phyloP scores from a whole-genome alignment of 2,113 vertebrate genomes.

The Coturnix japonica region DNA sequence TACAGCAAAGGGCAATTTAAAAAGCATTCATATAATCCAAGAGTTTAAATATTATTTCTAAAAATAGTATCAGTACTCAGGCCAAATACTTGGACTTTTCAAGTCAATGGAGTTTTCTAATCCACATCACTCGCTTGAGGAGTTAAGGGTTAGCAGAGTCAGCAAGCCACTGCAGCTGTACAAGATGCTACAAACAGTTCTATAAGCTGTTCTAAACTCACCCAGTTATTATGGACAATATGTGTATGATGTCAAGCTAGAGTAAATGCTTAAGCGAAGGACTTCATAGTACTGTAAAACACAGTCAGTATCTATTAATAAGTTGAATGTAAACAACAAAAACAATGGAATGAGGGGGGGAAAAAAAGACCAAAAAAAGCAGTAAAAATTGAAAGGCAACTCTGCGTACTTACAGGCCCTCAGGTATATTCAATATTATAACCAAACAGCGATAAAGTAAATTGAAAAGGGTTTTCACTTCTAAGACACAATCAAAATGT shows the following conservation, averaged over 20 bases:
- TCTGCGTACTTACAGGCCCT: not conserved
- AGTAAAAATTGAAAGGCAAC: not conserved
- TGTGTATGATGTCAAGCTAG: not conserved
- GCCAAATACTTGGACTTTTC: rapidly evolving
- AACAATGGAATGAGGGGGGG: not conserved
- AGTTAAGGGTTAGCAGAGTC: not conserved
- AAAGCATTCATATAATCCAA: not conserved
- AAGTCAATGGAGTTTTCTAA: not conserved
- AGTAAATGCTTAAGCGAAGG: not conserved
- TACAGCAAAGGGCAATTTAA: not conserved
- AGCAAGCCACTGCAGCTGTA: not conserved
- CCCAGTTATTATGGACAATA: not conserved
- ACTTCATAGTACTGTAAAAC: not conserved
- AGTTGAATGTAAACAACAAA: not conserved
- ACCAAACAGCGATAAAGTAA: not conserved
- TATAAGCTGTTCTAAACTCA: not conserved
- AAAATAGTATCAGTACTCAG: not conserved
- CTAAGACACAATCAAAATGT: not conserved
- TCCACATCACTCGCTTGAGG: not conserved
- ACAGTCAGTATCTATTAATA: not conserved
- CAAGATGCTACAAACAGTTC: not conserved
- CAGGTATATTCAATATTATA: not conserved
- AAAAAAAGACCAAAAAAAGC: not conserved
- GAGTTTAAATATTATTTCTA: not conserved
- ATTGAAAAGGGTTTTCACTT: not conserved